Evolutionary conservation across 1,140 invertebrate species (phyloP).

Genomic region (Drosophila trapezifrons): DNA sequence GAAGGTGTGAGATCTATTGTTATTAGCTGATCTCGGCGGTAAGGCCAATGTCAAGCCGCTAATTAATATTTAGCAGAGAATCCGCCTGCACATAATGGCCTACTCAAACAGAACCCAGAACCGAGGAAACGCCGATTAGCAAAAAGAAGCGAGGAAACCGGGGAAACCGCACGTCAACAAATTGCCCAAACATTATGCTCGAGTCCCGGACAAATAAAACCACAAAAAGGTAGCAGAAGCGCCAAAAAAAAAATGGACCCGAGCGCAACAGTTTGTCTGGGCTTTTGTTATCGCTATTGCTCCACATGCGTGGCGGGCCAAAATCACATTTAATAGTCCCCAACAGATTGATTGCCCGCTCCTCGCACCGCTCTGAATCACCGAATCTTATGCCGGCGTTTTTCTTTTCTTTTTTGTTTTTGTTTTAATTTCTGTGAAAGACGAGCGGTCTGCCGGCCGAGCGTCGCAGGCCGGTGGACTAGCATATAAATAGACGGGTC

Average conservation of each 20-base stretch:
- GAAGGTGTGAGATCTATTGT: conserved; percentile 35
- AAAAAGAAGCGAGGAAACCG: conserved; percentile 20
- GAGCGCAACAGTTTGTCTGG: conserved; percentile 19
- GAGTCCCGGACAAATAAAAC: conserved; percentile 49
- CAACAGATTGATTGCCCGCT: conserved; percentile 71
- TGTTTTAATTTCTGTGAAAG: conserved; percentile 75
- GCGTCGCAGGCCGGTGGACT: conserved; percentile 22
- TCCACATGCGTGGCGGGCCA: conserved; percentile 67
- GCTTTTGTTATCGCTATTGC: conserved; percentile 56
- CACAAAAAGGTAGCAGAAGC: conserved; percentile 51
- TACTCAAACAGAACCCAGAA: conserved; percentile 67
- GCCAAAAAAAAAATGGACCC: conserved; percentile 21
- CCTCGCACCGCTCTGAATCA: conserved; percentile 23
- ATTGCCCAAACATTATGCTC: conserved; percentile 43
- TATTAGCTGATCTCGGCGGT: conserved; percentile 30
- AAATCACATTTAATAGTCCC: conserved; percentile 80
- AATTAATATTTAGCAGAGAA: conserved; percentile 54
- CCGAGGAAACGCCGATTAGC: conserved; percentile 55
- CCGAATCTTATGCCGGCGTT: conserved; percentile 40
- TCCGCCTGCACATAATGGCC: conserved; percentile 52
- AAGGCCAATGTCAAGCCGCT: conserved; percentile 58
- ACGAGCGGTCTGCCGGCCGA: conserved; percentile 46
- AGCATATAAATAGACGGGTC: conserved; percentile 72
- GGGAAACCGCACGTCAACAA: conserved; percentile 65
- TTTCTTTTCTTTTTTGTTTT: conserved; percentile 5